Evolutionary conservation across 2,797 vertebrate genomes (phyloP).

Genomic region (Protonibea diacanthus): DNA sequence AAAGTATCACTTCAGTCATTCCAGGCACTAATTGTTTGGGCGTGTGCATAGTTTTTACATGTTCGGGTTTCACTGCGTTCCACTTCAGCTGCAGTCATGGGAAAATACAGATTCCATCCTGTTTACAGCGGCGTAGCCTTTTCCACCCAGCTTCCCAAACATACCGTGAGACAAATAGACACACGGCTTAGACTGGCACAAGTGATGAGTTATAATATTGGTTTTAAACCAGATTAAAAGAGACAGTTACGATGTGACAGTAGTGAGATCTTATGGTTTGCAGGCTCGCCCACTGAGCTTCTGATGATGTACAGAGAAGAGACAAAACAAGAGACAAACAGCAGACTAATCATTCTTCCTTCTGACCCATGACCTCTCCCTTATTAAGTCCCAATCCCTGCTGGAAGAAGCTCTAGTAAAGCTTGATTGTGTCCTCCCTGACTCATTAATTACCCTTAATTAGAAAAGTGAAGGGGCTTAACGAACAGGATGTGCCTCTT

Average conservation of each 20-base stretch:
- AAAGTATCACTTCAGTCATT: constrained; percentile 35
- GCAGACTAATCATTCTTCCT: constrained; percentile 63
- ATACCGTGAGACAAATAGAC: constrained; percentile 3
- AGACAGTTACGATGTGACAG: constrained; percentile 16
- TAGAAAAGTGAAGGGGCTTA: constrained; percentile 71
- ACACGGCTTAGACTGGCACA: not conserved
- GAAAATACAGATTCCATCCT: constrained; percentile 54
- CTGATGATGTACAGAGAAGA: not conserved
- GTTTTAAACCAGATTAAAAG: constrained; percentile 23
- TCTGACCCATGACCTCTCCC: constrained; percentile 63
- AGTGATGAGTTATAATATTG: constrained; percentile 18
- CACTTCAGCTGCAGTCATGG: constrained; percentile 50
- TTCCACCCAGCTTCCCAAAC: constrained; percentile 10
- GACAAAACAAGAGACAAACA: constrained; percentile 29
- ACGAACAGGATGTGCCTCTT: constrained; percentile 55
- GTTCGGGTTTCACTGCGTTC: constrained; percentile 25
- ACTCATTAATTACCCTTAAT: constrained; percentile 77
- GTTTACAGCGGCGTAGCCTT: constrained; percentile 41
- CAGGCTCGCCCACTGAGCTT: not conserved
- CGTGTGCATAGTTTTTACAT: constrained; percentile 35
- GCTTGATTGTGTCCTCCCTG: constrained; percentile 55
- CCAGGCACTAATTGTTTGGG: constrained; percentile 46
- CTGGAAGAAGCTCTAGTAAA: constrained; percentile 61
- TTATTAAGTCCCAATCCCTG: constrained; percentile 76
- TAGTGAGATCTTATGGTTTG: not conserved